phyloP scores from a whole-genome alignment of 2,113 vertebrate genomes.

The Oxyura jamaicensis region DNA sequence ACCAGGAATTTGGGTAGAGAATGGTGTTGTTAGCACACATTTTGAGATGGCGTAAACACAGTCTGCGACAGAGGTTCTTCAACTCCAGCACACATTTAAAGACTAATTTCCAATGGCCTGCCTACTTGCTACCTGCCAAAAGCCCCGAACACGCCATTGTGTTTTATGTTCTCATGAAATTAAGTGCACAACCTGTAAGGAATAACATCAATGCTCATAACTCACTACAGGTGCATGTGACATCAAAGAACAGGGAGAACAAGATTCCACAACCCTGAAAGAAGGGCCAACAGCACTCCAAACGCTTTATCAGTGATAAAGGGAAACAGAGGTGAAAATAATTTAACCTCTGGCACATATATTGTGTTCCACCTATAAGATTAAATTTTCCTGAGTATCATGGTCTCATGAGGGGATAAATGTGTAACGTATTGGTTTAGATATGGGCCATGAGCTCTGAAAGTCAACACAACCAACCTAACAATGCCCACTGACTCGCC shows the following conservation, averaged over 20 bases:
- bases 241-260: background rate
- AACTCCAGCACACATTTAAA: background rate
- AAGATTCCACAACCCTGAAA: background rate
- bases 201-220: background rate
- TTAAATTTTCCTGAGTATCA: conserved; percentile 44
- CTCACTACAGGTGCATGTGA: background rate
- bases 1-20: background rate
- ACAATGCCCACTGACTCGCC: background rate
- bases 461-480: background rate
- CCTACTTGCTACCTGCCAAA: background rate
- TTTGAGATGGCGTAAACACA: background rate
- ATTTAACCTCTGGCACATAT: background rate
- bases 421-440: background rate
- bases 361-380: background rate
- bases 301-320: background rate
- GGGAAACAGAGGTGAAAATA: background rate
- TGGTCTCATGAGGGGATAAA: background rate
- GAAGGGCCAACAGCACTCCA: background rate
- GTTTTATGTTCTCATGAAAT: background rate
- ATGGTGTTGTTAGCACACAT: background rate
- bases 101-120: background rate
- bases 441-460: background rate
- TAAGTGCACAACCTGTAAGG: background rate
- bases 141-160: background rate
- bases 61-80: background rate